phyloP scores from a whole-genome alignment of 1,140 invertebrate species.

The Drosophila subobscura region DNA sequence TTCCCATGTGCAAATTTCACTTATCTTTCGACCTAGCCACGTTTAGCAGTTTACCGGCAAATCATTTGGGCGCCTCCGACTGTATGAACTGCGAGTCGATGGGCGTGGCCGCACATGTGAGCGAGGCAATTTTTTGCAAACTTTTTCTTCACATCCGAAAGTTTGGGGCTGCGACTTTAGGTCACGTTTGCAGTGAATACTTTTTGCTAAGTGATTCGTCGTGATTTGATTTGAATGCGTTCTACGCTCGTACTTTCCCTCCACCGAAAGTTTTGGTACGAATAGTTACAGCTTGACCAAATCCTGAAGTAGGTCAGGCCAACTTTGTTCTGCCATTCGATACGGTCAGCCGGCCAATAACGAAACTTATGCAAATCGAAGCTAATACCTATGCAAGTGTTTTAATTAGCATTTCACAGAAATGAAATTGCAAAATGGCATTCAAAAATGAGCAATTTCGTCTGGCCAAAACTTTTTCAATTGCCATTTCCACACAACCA shows the following conservation, averaged over 20 bases:
- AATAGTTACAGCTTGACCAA: conserved; percentile 18
- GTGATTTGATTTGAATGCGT: conserved; percentile 69
- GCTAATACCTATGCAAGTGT: conserved; percentile 21
- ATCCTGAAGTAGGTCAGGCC: conserved; percentile 59
- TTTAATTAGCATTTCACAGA: conserved; percentile 68
- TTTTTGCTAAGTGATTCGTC: conserved; percentile 78
- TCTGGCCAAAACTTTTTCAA: conserved; percentile 57
- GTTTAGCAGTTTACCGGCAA: conserved; percentile 77
- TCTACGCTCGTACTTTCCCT: neutral
- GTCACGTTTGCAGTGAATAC: conserved; percentile 53
- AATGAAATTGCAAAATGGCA: conserved; percentile 21
- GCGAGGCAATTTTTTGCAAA: conserved; percentile 23
- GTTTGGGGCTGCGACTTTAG: conserved; percentile 54
- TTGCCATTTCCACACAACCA: conserved; percentile 54
- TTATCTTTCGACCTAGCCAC: conserved; percentile 67
- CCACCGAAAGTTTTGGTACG: conserved; percentile 8
- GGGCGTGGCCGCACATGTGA: conserved; percentile 52
- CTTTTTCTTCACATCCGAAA: conserved; percentile 59
- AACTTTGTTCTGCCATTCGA: conserved; percentile 58
- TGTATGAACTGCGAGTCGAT: neutral
- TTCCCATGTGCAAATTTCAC: conserved; percentile 64
- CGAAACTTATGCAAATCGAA: conserved; percentile 47
- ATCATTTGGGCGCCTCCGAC: conserved; percentile 58
- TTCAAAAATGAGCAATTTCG: conserved; percentile 45
- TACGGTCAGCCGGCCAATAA: conserved; percentile 52